phyloP scores from a whole-genome alignment of 2,888 invertebrate genomes.

The Perithous albicinctus region DNA sequence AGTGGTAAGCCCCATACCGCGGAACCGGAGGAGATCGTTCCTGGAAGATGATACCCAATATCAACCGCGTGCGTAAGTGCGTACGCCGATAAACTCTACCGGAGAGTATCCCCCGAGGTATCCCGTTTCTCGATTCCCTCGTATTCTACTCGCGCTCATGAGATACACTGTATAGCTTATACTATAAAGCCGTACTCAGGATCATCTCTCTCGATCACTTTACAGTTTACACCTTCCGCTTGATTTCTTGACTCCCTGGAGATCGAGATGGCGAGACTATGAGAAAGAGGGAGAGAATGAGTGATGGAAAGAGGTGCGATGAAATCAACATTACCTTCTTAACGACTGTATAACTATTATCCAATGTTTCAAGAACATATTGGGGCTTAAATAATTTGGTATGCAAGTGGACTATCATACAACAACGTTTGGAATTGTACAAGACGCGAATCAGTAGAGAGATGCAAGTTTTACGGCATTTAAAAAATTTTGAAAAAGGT shows the following conservation, averaged over 20 bases:
- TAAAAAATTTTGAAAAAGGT: no score
- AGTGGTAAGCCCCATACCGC: conserved; percentile 34
- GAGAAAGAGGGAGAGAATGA: not conserved
- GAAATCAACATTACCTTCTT: not conserved
- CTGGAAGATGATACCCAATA: conserved; percentile 63
- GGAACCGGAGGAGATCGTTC: conserved; percentile 53
- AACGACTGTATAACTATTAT: not conserved
- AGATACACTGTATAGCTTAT: conserved; percentile 26
- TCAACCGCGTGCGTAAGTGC: conserved; percentile 65
- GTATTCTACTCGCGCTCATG: conserved; percentile 10
- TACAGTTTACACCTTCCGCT: conserved; percentile 46
- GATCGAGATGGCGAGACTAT: not conserved
- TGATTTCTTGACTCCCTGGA: conserved; percentile 23
- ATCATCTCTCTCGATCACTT: conserved; percentile 49
- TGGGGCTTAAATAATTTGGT: no score
- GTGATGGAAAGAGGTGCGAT: not conserved
- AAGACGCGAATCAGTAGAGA: no score
- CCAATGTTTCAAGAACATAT: no score
- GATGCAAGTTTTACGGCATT: no score
- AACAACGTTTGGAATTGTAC: no score
- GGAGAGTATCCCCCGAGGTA: conserved; percentile 40
- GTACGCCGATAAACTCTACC: conserved; percentile 63
- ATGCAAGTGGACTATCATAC: no score
- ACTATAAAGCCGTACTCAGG: conserved; percentile 16
- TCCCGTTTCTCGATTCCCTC: conserved; percentile 57